Conservation (phyloP, 2,797 vertebrate species). For the Tauraco hartlaubi region DNA sequence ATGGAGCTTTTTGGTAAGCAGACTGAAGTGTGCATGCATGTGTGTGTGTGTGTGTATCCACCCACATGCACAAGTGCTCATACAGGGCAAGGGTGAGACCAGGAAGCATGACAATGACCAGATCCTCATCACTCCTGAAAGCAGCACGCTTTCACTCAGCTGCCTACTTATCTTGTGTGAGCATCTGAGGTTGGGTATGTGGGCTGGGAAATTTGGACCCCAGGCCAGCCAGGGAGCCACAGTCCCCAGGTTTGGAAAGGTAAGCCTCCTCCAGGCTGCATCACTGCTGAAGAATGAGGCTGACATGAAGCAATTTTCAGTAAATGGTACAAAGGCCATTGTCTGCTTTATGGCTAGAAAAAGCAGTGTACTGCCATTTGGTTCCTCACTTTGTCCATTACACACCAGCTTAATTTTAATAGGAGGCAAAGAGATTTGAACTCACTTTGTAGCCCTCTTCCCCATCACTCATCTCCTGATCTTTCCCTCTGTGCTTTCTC, state of each 20-base stretch:
- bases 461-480: neutral
- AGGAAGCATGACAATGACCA: neutral
- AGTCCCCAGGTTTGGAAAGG: neutral
- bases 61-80: rapidly evolving
- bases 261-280: neutral
- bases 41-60: neutral
- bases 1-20: neutral
- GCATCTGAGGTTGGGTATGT: neutral
- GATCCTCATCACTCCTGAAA: neutral
- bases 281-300: neutral
- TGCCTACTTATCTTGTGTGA: rapidly evolving
- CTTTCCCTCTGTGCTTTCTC: neutral
- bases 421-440: neutral
- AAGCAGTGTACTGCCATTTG: rapidly evolving
- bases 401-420: neutral
- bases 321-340: neutral
- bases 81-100: neutral
- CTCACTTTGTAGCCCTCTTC: neutral
- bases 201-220: neutral
- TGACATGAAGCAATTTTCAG: neutral
- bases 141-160: neutral
- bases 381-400: neutral
- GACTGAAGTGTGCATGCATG: too few relatives aligned
- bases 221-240: neutral
- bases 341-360: neutral